Conservation (phyloP, 2,113 vertebrate genomes). For the Aspiorhynchus laticeps region DNA sequence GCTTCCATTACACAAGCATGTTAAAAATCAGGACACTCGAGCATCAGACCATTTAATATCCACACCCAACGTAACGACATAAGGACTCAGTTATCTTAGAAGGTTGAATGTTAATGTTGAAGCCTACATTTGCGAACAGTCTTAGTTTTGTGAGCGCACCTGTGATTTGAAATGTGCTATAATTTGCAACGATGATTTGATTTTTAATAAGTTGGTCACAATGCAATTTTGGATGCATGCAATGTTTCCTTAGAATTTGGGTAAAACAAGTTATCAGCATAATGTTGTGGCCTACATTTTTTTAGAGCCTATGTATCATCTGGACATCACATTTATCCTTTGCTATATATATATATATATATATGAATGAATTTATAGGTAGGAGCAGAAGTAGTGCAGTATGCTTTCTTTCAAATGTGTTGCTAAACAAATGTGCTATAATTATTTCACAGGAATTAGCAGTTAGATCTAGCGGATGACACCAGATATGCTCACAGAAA, state of each 20-base stretch:
- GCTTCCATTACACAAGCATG: conserved; percentile 8
- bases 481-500: conserved; percentile 56
- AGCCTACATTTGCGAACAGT: neutral
- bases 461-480: conserved; percentile 55
- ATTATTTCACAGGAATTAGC: conserved; percentile 70
- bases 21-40: conserved; percentile 30
- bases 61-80: neutral
- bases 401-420: conserved; percentile 62
- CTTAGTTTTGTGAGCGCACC: too few relatives aligned
- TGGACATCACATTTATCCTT: neutral
- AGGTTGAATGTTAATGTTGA: neutral
- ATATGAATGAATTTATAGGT: neutral
- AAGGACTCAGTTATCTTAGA: neutral
- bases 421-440: conserved; percentile 72
- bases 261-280: too few relatives aligned
- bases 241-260: too few relatives aligned
- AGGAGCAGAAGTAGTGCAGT: conserved; percentile 2
- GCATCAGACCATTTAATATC: neutral
- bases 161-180: too few relatives aligned
- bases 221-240: too few relatives aligned
- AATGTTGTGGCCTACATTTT: neutral
- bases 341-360: too few relatives aligned
- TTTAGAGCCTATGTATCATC: neutral
- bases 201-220: too few relatives aligned
- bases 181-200: too few relatives aligned